Percentiles rank a stretch among this genome's conserved stretches.
These are phyloP conservation scores for Nycteola revayana DNA, from an alignment of 2,888 invertebrate genomes.

Conservation along the genomic window DNA sequence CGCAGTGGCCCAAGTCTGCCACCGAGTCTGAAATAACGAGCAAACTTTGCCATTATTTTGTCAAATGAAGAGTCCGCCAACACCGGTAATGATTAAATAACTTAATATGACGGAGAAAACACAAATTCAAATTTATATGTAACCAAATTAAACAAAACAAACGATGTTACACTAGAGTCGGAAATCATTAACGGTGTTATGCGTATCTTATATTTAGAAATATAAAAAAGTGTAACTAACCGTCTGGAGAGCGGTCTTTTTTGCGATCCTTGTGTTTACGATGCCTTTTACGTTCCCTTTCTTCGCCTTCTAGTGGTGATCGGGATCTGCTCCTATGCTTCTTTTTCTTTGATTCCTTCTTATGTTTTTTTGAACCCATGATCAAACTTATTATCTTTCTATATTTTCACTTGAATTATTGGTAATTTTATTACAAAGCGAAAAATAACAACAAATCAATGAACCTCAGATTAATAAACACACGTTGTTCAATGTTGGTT, in stretches of 20 bases:
- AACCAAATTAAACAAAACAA: too few relatives aligned
- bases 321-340: constrained; percentile 84
- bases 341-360: constrained; percentile 86
- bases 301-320: constrained; percentile 79
- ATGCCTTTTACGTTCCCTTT: constrained; percentile 77
- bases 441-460: background rate
- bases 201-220: constrained; percentile 31
- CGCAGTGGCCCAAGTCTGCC: constrained; percentile 65
- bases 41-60: constrained; percentile 78
- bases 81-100: constrained; percentile 51
- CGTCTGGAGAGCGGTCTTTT: constrained; percentile 80
- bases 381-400: constrained; percentile 7
- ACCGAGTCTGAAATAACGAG: constrained; percentile 80
- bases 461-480: background rate
- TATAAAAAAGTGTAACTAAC: constrained; percentile 62
- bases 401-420: background rate
- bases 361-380: constrained; percentile 89
- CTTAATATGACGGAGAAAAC: too few relatives aligned
- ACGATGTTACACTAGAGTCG: too few relatives aligned
- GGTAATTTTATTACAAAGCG: constrained; percentile 5
- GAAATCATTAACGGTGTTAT: constrained; percentile 52
- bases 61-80: constrained; percentile 53
- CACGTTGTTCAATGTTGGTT: background rate
- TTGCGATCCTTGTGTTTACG: constrained; percentile 81
- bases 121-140: too few relatives aligned